Conservation (phyloP, 1,140 invertebrate genomes). For the Glomeris maerens region DNA sequence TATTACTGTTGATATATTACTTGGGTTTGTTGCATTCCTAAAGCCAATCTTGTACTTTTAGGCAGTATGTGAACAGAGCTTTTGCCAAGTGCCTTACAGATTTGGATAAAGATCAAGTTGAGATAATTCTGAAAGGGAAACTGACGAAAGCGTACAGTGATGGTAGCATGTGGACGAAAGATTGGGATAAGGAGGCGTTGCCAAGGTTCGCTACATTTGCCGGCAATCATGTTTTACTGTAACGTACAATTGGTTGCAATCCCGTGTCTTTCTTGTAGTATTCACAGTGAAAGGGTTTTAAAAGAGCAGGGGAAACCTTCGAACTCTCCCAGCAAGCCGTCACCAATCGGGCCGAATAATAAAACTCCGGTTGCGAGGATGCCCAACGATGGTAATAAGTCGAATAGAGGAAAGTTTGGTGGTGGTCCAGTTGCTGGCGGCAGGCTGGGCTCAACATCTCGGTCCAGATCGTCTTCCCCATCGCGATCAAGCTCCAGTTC, state of each 20-base stretch:
- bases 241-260: neutral
- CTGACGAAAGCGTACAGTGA: slow-evolving; percentile 74
- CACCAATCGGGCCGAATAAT: no score
- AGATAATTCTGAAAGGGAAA: slow-evolving; percentile 82
- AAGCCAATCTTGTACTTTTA: slow-evolving; percentile 22
- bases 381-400: no score
- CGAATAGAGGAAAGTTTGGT: no score
- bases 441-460: no score
- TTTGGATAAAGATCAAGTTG: slow-evolving; percentile 82
- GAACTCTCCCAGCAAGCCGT: no score
- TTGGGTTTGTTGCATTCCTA: neutral
- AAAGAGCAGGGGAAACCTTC: no score
- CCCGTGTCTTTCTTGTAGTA: neutral
- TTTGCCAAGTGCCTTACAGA: slow-evolving; percentile 75
- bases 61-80: slow-evolving; percentile 71
- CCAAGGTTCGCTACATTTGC: slow-evolving; percentile 37
- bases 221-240: neutral
- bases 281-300: slow-evolving; percentile 2
- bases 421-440: no score
- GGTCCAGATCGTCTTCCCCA: slow-evolving; percentile 18
- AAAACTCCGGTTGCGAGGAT: no score
- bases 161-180: slow-evolving; percentile 67
- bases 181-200: slow-evolving; percentile 82
- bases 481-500: slow-evolving; percentile 24
- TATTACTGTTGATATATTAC: neutral